A percentile compares a stretch with the other conserved stretches of the same genome.
These are phyloP conservation scores for Seriola rivoliana DNA, from an alignment of 2,113 vertebrate genomes.

Conservation along the genomic window DNA sequence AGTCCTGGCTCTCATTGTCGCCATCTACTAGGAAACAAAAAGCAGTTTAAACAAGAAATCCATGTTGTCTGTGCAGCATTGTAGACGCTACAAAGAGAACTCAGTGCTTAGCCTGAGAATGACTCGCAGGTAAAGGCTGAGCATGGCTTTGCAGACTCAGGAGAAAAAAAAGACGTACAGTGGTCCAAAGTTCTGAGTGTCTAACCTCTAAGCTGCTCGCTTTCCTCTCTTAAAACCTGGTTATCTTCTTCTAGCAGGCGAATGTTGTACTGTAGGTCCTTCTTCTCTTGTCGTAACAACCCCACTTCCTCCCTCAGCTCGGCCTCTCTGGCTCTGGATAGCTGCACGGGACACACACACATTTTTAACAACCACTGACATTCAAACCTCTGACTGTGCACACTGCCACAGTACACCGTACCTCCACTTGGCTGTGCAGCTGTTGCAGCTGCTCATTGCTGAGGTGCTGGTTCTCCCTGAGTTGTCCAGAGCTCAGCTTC, in stretches of 20 bases:
- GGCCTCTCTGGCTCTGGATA: slow-evolving; percentile 69
- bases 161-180: neutral
- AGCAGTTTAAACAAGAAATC: slow-evolving; percentile 7
- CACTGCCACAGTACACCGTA: slow-evolving; percentile 52
- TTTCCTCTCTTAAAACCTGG: slow-evolving; percentile 71
- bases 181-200: neutral
- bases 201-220: slow-evolving; percentile 74
- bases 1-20: slow-evolving; percentile 31
- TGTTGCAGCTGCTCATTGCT: slow-evolving; percentile 82
- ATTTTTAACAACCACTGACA: neutral
- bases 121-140: neutral
- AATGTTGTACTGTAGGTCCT: slow-evolving; percentile 77
- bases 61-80: neutral
- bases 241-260: slow-evolving; percentile 85
- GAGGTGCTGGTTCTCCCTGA: slow-evolving; percentile 80
- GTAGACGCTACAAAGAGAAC: neutral
- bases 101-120: neutral
- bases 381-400: neutral
- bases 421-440: slow-evolving; percentile 90
- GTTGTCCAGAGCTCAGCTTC: slow-evolving; percentile 77
- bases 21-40: slow-evolving; percentile 61
- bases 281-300: slow-evolving; percentile 66
- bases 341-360: slow-evolving; percentile 60
- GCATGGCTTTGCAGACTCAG: neutral
- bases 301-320: slow-evolving; percentile 69